These are phyloP conservation scores for Harpalus rufipes DNA, from an alignment of 2,888 invertebrate genomes.

Conservation along the genomic window DNA sequence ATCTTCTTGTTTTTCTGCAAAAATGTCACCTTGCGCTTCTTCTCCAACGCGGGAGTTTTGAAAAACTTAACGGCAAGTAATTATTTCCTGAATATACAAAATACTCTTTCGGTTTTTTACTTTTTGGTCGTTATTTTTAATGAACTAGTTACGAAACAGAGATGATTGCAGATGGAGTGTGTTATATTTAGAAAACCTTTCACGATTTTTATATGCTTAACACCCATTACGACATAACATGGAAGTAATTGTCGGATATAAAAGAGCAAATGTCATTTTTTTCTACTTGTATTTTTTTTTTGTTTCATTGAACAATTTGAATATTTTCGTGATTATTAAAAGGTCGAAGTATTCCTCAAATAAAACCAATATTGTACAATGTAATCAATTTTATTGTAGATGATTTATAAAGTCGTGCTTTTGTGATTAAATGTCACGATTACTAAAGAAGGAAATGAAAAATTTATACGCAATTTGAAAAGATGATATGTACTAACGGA, in stretches of 20 bases:
- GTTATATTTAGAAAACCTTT: slow-evolving; percentile 40
- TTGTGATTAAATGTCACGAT: slow-evolving; percentile 5
- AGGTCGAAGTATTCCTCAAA: slow-evolving; percentile 9
- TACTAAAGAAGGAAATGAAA: slow-evolving; percentile 5
- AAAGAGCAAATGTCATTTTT: neutral
- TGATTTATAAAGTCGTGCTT: slow-evolving; percentile 9
- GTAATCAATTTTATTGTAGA: slow-evolving; percentile 8
- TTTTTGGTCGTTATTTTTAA: slow-evolving; percentile 38
- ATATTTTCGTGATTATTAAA: slow-evolving; percentile 23
- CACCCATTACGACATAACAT: slow-evolving; percentile 29
- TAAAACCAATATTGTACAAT: slow-evolving; percentile 19
- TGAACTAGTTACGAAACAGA: slow-evolving; percentile 34
- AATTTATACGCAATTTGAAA: neutral
- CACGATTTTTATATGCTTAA: slow-evolving; percentile 37
- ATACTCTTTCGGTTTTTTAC: neutral
- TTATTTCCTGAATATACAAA: slow-evolving; percentile 25
- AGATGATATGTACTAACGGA: slow-evolving; percentile 13
- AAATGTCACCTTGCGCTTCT: slow-evolving; percentile 17
- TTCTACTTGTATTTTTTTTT: neutral
- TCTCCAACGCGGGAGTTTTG: slow-evolving; percentile 7
- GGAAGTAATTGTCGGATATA: neutral
- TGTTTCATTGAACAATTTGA: slow-evolving; percentile 16
- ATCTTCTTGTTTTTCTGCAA: slow-evolving; percentile 12
- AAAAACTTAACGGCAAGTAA: slow-evolving; percentile 4
- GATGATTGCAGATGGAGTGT: slow-evolving; percentile 27